These are phyloP conservation scores for Hexactinellida sp. DNA, from an alignment of 37 sponge, comb jelly and placozoan genomes.

Conservation along the genomic window DNA sequence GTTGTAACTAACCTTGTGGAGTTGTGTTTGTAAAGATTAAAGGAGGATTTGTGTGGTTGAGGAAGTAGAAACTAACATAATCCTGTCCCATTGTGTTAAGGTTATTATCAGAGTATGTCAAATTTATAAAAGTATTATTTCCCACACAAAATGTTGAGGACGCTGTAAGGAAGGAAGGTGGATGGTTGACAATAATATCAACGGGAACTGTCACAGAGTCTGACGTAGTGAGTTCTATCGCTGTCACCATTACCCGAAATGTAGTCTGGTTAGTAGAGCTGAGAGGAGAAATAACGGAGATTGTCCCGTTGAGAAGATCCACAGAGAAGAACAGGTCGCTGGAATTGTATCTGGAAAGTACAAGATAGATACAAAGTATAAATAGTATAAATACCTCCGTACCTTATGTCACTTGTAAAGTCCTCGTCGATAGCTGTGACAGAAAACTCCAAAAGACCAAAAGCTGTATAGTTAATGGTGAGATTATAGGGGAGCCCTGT, in stretches of 20 bases:
- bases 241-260: background rate
- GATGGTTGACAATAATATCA: background rate
- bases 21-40: background rate
- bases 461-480: background rate
- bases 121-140: background rate
- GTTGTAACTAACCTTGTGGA: background rate
- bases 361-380: background rate
- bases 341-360: background rate
- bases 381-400: background rate
- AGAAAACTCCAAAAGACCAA: background rate
- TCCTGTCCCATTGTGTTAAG: background rate
- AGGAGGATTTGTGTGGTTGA: background rate
- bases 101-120: background rate
- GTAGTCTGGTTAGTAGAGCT: background rate
- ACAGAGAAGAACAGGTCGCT: background rate
- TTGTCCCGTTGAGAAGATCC: background rate
- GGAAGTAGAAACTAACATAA: background rate
- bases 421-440: background rate
- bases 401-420: constrained; percentile 1
- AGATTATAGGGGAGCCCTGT: background rate
- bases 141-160: background rate
- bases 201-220: background rate
- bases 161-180: background rate
- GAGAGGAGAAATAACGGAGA: background rate
- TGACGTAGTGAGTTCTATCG: background rate